phyloP scores from a whole-genome alignment of 2,888 invertebrate genomes.

The Lepeophtheirus nordmannii region DNA sequence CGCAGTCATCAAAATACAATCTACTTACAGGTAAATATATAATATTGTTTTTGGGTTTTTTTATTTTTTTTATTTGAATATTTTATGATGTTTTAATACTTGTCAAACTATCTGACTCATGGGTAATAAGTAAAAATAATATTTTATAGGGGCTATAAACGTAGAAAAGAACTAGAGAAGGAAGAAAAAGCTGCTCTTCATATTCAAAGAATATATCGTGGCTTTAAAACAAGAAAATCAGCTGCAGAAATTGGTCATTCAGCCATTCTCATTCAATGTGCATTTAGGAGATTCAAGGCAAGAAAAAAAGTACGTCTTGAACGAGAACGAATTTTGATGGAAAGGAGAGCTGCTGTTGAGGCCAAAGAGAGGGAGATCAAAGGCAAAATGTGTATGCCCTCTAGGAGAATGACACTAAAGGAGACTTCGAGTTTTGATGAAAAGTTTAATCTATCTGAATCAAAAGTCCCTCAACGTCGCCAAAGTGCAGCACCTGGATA shows the following conservation, averaged over 20 bases:
- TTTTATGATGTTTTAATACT: not conserved
- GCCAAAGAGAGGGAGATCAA: no score
- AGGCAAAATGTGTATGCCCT: not conserved
- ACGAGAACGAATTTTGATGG: not conserved
- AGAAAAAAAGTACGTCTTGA: conserved; percentile 6
- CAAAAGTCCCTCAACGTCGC: not conserved
- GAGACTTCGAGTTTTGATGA: not conserved
- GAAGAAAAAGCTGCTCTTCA: not conserved
- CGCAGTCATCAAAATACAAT: conserved; percentile 16
- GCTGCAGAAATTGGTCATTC: not conserved
- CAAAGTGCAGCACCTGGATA: not conserved
- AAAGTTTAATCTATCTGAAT: not conserved
- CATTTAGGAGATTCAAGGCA: conserved; percentile 14
- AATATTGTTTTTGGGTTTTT: not conserved
- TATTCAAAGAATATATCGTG: not conserved
- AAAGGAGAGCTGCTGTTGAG: not conserved
- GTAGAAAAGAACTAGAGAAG: not conserved
- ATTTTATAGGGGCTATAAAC: not conserved
- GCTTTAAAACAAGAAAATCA: not conserved
- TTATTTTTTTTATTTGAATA: not conserved
- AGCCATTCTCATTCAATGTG: not conserved
- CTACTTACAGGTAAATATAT: not conserved
- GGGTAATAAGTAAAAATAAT: no score
- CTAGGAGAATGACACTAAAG: not conserved
- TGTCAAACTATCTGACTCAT: not conserved